A percentile compares a stretch with the other conserved stretches of the same genome.
These are phyloP conservation scores for Noctilio leporinus DNA, from an alignment of 2,113 vertebrate genomes.

Conservation along the genomic window DNA sequence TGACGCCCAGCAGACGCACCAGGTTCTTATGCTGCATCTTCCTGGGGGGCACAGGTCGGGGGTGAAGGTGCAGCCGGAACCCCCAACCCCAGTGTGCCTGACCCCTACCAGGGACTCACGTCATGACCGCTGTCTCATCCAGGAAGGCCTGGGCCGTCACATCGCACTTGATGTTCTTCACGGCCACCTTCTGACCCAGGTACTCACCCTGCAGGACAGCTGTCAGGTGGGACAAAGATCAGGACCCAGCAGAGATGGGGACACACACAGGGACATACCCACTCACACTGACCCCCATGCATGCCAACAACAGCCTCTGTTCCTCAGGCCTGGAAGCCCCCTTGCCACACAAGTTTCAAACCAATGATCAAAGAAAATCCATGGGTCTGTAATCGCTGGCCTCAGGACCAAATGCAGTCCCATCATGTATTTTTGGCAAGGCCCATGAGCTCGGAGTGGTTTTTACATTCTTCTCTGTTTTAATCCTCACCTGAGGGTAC, in stretches of 20 bases:
- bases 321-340: not conserved
- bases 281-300: fast-evolving
- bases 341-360: not conserved
- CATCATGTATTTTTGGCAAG: not conserved
- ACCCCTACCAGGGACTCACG: conserved; percentile 75
- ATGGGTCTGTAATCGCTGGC: not conserved
- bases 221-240: conserved; percentile 31
- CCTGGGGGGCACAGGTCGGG: conserved; percentile 70
- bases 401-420: fast-evolving
- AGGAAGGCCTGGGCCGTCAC: conserved; percentile 92
- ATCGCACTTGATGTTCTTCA: conserved; percentile 94
- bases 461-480: not conserved
- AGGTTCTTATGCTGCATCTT: conserved; percentile 92
- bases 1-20: conserved; percentile 89
- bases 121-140: conserved; percentile 91
- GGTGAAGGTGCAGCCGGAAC: not conserved
- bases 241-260: not conserved
- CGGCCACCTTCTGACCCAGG: conserved; percentile 90
- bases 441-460: not conserved
- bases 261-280: not conserved
- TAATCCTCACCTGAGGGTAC: too few relatives aligned
- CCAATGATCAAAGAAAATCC: not conserved
- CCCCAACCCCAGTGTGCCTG: fast-evolving
- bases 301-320: fast-evolving
- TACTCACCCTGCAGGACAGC: conserved; percentile 89